Percentiles rank a stretch among this genome's conserved stretches.
Evolutionary conservation across 2,888 invertebrate genomes (phyloP).

Genomic region (Ochlodes sylvanus): DNA sequence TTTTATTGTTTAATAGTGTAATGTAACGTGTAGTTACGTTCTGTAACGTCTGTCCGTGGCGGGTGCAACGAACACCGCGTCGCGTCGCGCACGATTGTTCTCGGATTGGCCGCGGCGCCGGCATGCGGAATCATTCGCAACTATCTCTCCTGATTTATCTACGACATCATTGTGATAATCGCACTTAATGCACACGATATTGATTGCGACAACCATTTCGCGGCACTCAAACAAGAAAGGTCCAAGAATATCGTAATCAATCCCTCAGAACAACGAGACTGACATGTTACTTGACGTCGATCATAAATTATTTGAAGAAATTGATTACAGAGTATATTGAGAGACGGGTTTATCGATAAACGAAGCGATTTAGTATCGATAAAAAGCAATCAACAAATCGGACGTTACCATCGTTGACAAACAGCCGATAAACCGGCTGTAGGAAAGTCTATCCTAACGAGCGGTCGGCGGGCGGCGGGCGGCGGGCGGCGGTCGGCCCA

Average conservation of each 20-base stretch:
- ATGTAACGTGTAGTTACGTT: no score
- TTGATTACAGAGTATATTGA: constrained; percentile 20
- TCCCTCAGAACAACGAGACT: constrained; percentile 1
- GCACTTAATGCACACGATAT: constrained; percentile 6
- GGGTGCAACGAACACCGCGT: constrained; percentile 10
- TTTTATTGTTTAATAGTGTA: no score
- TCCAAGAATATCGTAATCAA: constrained; percentile 16
- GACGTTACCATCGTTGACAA: constrained; percentile 26
- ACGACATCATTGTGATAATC: constrained; percentile 23
- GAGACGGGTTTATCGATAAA: constrained; percentile 32
- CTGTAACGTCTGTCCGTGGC: not conserved
- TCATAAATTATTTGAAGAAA: constrained; percentile 17
- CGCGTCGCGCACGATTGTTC: constrained; percentile 16
- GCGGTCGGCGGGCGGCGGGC: constrained; percentile 35
- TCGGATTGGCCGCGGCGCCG: constrained; percentile 23
- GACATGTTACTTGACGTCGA: constrained; percentile 18
- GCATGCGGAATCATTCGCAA: constrained; percentile 27
- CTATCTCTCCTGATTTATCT: constrained; percentile 29
- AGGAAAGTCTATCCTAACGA: constrained; percentile 40
- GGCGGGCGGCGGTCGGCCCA: constrained; percentile 35
- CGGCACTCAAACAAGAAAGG: constrained; percentile 14
- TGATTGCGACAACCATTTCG: constrained; percentile 31
- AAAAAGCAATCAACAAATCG: constrained; percentile 36
- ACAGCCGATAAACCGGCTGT: constrained; percentile 35
- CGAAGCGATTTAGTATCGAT: constrained; percentile 33